Evolutionary conservation across 2,113 vertebrate species (phyloP), one percentile per base, ranked within the genome.

Genomic region (Gallinago undulata): DNA sequence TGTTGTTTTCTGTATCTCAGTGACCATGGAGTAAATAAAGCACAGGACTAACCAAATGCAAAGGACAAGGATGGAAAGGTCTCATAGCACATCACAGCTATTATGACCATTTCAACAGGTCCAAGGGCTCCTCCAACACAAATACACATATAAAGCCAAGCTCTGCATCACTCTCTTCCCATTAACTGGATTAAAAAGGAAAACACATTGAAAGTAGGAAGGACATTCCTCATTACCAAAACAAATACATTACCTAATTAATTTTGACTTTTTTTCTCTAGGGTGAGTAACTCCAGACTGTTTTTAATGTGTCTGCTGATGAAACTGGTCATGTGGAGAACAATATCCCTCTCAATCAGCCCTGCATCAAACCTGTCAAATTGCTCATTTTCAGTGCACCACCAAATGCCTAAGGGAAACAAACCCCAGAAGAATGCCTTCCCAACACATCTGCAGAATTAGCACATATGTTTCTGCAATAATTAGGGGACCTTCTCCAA

Each of bases 211-310:
- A 59, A 91, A 83, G n/a, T 24, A 17, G 31, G 33, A 79, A 95
- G 35, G 63, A 92, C 63, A 47, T 69, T 83, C n/a, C 45, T 88
- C 59, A 77, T 89, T 74, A 94, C 1, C 30, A 90, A 93, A 95
- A 64, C 63, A 92, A 93, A 94, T 90, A 92, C 7, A 63, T 88
- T 86, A 83, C 37, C 63, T 84, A 96, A 96, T 95, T 92, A 94
- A 92, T 86, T 95, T 35, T 88, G 75, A 62, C 57, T 80, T 92
- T 83, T 83, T 89, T 95, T 78, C 78, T 92, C 75, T 57, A 88
- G 45, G 88, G 85, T 67, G 45, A 93, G 75, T 86, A 94, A 92
- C 62, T 95, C 59, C 75, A 88, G 59, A 73, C 69, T 73, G 59
- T 62, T 92, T 89, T 83, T 93, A 94, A 96, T 66, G 53, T 50